Evolutionary conservation across 2,113 vertebrate genomes (phyloP).

Genomic region (Corythaeola cristata): DNA sequence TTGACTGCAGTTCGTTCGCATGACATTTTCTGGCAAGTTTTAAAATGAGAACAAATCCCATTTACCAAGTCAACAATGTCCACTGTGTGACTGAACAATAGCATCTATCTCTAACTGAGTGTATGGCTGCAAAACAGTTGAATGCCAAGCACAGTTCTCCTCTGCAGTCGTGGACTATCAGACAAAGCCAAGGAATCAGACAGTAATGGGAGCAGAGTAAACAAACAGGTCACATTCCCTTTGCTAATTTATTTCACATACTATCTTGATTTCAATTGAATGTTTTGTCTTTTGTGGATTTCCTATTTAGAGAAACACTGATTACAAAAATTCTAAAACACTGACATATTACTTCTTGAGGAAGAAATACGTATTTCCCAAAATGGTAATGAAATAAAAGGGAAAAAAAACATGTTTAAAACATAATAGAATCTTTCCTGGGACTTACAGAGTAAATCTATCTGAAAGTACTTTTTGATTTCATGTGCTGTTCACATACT

Average conservation of each 20-base stretch:
- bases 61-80: neutral
- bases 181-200: neutral
- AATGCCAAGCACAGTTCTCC: neutral
- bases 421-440: neutral
- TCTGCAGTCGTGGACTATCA: too few relatives aligned
- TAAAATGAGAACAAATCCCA: neutral
- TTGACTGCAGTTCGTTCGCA: neutral
- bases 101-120: neutral
- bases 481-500: neutral
- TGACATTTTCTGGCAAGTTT: neutral
- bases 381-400: neutral
- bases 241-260: neutral
- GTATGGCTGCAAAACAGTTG: neutral
- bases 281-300: neutral
- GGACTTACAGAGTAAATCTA: neutral
- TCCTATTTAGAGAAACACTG: neutral
- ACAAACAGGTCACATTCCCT: neutral
- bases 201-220: neutral
- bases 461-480: neutral
- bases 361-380: neutral
- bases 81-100: neutral
- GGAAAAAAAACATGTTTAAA: too few relatives aligned
- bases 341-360: rapidly evolving
- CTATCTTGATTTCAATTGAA: neutral
- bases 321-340: neutral